Evolutionary conservation across 2,888 invertebrate species (phyloP), one percentile per base, ranked within the genome.

Genomic region (Drosophila borborema): DNA sequence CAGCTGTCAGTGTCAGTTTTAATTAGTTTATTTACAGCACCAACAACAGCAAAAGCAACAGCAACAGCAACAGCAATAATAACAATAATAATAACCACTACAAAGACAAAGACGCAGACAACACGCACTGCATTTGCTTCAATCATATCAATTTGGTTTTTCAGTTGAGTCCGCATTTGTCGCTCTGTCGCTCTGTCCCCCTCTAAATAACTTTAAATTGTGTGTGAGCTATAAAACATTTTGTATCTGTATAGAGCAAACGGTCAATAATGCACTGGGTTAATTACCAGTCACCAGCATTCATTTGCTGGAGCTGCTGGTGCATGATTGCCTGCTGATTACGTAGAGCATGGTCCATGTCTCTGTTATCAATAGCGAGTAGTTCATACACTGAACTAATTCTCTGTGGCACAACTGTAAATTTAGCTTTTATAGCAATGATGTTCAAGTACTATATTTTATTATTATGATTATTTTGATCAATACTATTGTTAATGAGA

Each of bases 1-100:
- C 89, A 89, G 89, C 90, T 77, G 90, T 86, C 90, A 87, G 90
- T 87, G 90, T 90, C 87, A 90, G 67, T 87, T 87, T 87, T 87
- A 90, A 87, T 87, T 87, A 87, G 87, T 87, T 90, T 87, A 90
- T 87, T 87, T 90, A 87, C 87, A 90, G 67, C 82, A 84, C 59
- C 74, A 77, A 28, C 73, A 71, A 55, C 66, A 70, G n/a, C 61
- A 56, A 14, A 56, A 69, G 28, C 69, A 18, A 14, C 38, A 38
- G 5, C n/a, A 69, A 14, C 45, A 66, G 3, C 53, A 61, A 16
- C 43, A 69, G 48, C 45, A 51, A 65, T 45, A 65, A 49, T 41
- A 51, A 65, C 41, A 65, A 49, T 45, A 73, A 67, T 41, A 76
- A 77, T 73, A 77, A 76, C 62, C 68, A 46, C 46, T 16, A 46